Evolutionary conservation across 2,888 invertebrate genomes (phyloP).

Genomic region (Chaetogeoica ovagalla): DNA sequence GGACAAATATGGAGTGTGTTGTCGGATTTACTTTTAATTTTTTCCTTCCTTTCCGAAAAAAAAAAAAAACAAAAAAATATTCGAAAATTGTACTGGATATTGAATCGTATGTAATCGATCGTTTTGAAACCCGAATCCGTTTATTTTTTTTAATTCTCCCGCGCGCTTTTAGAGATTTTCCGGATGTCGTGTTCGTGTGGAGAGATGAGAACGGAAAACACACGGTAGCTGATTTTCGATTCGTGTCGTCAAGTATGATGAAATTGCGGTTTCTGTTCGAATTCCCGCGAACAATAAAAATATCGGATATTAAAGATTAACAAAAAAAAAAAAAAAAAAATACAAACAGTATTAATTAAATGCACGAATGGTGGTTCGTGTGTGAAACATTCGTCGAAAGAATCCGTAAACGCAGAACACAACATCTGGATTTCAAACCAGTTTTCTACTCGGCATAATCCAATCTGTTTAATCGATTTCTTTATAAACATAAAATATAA

Average conservation of each 20-base stretch:
- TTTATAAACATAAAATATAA: conserved; percentile 7
- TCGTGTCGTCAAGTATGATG: background rate
- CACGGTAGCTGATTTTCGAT: conserved; percentile 13
- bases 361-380: conserved; percentile 45
- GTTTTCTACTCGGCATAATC: conserved; percentile 29
- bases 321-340: background rate
- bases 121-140: too few relatives aligned
- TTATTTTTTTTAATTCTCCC: too few relatives aligned
- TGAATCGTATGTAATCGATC: too few relatives aligned
- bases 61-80: too few relatives aligned
- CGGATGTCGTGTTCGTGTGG: too few relatives aligned
- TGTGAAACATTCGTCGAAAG: conserved; percentile 28
- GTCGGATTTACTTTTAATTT: too few relatives aligned
- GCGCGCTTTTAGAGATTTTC: background rate
- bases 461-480: conserved; percentile 31
- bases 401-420: background rate
- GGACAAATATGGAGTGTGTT: too few relatives aligned
- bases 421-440: conserved; percentile 43
- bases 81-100: too few relatives aligned
- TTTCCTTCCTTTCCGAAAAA: too few relatives aligned
- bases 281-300: conserved; percentile 39
- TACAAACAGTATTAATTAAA: conserved; percentile 46
- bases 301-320: background rate
- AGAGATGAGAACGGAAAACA: background rate
- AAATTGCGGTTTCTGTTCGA: conserved; percentile 15